Evolutionary conservation across 1,140 invertebrate species (phyloP).

Genomic region (Caenorhabditis latens): DNA sequence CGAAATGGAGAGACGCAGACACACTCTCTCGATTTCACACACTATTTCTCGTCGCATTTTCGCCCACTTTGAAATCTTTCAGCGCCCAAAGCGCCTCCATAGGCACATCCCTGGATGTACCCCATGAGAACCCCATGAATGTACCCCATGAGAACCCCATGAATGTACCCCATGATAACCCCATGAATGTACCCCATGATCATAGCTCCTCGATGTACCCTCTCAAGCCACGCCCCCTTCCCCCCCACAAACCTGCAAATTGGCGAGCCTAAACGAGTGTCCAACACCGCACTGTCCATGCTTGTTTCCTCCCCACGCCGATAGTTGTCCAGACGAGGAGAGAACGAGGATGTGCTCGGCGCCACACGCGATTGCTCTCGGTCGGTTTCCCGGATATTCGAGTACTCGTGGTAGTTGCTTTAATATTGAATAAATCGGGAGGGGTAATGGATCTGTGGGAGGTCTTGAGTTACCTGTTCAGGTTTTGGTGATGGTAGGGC

Average conservation of each 20-base stretch:
- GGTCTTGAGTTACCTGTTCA: constrained; percentile 7
- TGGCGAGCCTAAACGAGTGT: constrained; percentile 63
- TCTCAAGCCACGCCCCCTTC: neutral
- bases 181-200: too few species aligned
- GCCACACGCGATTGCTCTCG: constrained; percentile 83
- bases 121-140: too few species aligned
- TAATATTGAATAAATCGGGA: constrained; percentile 4
- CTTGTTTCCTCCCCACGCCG: constrained; percentile 88
- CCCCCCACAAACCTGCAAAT: constrained; percentile 56
- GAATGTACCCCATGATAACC: too few species aligned
- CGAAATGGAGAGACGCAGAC: too few species aligned
- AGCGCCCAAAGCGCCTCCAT: too few species aligned
- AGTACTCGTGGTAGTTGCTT: constrained; percentile 57
- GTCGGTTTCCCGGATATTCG: constrained; percentile 27
- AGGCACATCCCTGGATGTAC: too few species aligned
- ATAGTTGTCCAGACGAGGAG: constrained; percentile 89
- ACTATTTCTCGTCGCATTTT: too few species aligned
- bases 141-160: too few species aligned
- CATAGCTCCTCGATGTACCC: too few species aligned
- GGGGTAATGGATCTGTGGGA: neutral
- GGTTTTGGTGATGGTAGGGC: neutral
- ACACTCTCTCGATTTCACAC: too few species aligned
- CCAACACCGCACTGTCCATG: constrained; percentile 86
- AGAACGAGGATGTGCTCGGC: constrained; percentile 86
- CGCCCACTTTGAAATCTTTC: too few species aligned